These are phyloP conservation scores for Heteropelma amictum DNA, from an alignment of 2,888 invertebrate genomes.

Conservation along the genomic window DNA sequence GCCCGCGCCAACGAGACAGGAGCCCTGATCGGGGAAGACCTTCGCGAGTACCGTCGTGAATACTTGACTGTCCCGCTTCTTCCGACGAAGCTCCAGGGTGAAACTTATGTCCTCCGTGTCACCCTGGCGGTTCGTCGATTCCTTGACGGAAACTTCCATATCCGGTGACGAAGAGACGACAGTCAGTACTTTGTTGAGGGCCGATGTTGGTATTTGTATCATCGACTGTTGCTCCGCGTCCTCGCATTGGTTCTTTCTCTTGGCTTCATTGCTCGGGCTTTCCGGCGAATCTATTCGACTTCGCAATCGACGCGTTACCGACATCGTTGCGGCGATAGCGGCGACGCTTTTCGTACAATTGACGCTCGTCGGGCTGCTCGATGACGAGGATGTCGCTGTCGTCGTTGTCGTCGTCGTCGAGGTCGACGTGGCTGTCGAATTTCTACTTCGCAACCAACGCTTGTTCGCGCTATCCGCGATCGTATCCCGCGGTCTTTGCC, in stretches of 20 bases:
- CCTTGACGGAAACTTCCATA: slow-evolving; percentile 74
- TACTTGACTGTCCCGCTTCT: slow-evolving; percentile 64
- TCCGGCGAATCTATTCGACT: slow-evolving; percentile 65
- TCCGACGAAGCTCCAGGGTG: slow-evolving; percentile 72
- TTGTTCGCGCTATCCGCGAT: slow-evolving; percentile 34
- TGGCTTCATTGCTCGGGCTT: slow-evolving; percentile 45
- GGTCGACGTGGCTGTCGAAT: slow-evolving; percentile 32
- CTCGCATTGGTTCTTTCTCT: slow-evolving; percentile 39
- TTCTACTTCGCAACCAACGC: slow-evolving; percentile 58
- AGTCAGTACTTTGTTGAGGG: slow-evolving; percentile 73
- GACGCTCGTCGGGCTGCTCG: background rate
- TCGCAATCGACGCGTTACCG: slow-evolving; percentile 70
- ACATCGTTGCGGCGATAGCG: too few relatives aligned
- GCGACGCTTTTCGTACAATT: slow-evolving; percentile 38
- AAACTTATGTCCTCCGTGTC: slow-evolving; percentile 75
- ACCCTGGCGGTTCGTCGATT: slow-evolving; percentile 67
- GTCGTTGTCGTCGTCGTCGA: slow-evolving; percentile 40
- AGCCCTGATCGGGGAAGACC: slow-evolving; percentile 76
- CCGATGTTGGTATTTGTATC: slow-evolving; percentile 74
- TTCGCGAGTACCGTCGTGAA: slow-evolving; percentile 71
- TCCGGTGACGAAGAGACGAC: slow-evolving; percentile 71
- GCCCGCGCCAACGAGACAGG: slow-evolving; percentile 72
- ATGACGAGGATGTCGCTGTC: slow-evolving; percentile 14
- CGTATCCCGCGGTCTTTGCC: slow-evolving; percentile 28
- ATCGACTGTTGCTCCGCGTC: slow-evolving; percentile 58